Conservation (phyloP, 2,797 vertebrate genomes). For the Urophycis tenuis region DNA sequence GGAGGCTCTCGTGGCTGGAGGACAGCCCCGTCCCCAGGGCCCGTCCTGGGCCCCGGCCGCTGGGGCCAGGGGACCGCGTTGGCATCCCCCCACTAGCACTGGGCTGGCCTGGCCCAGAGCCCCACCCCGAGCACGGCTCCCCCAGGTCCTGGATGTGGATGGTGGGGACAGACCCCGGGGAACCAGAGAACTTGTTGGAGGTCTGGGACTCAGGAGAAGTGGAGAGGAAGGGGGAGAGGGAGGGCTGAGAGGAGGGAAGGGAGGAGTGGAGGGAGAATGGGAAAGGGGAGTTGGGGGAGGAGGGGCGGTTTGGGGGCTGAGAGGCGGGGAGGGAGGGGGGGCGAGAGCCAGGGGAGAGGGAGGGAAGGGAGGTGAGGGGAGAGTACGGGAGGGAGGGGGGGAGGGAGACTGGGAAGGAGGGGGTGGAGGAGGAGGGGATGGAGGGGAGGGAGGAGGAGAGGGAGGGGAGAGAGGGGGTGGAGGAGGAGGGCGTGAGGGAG, state of each 20-base stretch:
- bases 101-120: not conserved
- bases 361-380: conserved; percentile 25
- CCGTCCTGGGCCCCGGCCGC: not conserved
- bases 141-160: conserved; percentile 60
- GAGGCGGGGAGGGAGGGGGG: not conserved
- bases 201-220: not conserved
- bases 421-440: conserved; percentile 38
- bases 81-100: not conserved
- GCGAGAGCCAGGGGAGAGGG: not conserved
- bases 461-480: not conserved
- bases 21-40: conserved; percentile 17
- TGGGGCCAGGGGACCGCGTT: not conserved
- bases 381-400: conserved; percentile 36
- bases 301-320: conserved; percentile 4
- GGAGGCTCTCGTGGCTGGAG: conserved; percentile 45
- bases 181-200: conserved; percentile 18
- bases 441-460: not conserved
- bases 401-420: conserved; percentile 17
- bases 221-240: not conserved
- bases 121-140: not conserved
- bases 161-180: conserved; percentile 42
- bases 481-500: conserved; percentile 1
- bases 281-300: conserved; percentile 4
- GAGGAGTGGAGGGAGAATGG: conserved; percentile 5
- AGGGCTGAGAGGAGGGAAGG: not conserved